Evolutionary conservation across 53 echinoderm and acorn worm genomes (phyloP).

Genomic region (Astropecten irregularis): DNA sequence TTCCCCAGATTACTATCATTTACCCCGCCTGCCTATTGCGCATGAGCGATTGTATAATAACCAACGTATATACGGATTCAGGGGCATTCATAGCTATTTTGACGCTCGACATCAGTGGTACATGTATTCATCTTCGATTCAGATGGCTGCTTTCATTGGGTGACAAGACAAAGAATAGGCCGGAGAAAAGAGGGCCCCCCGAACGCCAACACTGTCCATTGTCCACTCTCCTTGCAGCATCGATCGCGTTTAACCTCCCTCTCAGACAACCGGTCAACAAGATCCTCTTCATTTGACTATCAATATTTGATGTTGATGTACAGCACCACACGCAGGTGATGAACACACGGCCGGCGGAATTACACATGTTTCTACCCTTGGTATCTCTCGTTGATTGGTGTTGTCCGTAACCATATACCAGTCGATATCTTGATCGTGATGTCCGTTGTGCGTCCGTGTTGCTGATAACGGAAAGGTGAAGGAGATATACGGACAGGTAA

Average conservation of each 20-base stretch:
- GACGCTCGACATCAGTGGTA: no score
- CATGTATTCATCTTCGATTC: no score
- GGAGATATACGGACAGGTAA: no score
- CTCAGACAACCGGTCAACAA: slow-evolving; percentile 1
- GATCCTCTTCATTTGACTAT: slow-evolving; percentile 23
- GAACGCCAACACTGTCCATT: slow-evolving; percentile 33
- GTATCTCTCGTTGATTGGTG: background rate
- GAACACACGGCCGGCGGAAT: background rate
- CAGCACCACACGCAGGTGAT: no score
- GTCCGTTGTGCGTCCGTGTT: slow-evolving; percentile 2
- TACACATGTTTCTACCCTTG: background rate
- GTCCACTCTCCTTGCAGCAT: background rate
- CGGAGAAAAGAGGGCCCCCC: no score
- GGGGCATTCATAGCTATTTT: no score
- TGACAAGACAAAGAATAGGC: no score
- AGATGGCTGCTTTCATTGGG: no score
- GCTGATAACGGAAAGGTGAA: background rate
- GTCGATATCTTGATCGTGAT: slow-evolving; percentile 16
- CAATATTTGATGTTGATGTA: slow-evolving; percentile 10
- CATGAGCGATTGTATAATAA: no score
- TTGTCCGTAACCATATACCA: background rate
- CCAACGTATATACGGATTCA: no score
- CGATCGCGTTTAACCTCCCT: background rate
- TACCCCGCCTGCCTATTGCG: no score
- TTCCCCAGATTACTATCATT: no score